These are phyloP conservation scores for Lynx canadensis DNA, from an alignment of 2,113 vertebrate genomes.

Conservation along the genomic window DNA sequence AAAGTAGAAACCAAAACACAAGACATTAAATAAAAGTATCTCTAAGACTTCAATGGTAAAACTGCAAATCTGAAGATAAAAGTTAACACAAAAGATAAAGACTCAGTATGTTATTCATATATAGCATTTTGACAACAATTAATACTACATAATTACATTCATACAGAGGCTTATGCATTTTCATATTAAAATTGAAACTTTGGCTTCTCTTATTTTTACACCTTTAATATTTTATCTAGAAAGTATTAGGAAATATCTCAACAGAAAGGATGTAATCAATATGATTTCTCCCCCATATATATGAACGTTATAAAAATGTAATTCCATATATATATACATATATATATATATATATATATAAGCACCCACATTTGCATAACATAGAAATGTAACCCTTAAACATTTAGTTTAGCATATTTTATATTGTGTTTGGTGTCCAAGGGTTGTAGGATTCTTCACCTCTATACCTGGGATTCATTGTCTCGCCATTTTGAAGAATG, in stretches of 20 bases:
- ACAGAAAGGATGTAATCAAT: not conserved
- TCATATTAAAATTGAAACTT: conserved; percentile 9
- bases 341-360: not conserved
- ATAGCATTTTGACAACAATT: conserved; percentile 13
- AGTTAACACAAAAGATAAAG: not conserved
- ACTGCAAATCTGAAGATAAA: not conserved
- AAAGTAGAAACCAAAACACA: not conserved
- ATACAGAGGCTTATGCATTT: not conserved
- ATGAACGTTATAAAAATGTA: not conserved
- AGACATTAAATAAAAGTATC: not conserved
- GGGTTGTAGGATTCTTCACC: not conserved
- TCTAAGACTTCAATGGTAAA: not conserved
- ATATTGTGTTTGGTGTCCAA: not conserved
- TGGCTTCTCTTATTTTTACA: not conserved
- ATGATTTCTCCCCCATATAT: not conserved
- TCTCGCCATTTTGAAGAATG: too few relatives aligned
- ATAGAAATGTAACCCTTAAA: not conserved
- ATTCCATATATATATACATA: not conserved
- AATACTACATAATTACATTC: not conserved
- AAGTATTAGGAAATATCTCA: not conserved
- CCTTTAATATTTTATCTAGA: not conserved
- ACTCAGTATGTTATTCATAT: not conserved
- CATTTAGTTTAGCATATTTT: not conserved
- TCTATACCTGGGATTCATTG: too few relatives aligned
- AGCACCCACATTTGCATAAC: not conserved